Conservation (phyloP, 2,113 vertebrate species). For the Leptodactylus fuscus region DNA sequence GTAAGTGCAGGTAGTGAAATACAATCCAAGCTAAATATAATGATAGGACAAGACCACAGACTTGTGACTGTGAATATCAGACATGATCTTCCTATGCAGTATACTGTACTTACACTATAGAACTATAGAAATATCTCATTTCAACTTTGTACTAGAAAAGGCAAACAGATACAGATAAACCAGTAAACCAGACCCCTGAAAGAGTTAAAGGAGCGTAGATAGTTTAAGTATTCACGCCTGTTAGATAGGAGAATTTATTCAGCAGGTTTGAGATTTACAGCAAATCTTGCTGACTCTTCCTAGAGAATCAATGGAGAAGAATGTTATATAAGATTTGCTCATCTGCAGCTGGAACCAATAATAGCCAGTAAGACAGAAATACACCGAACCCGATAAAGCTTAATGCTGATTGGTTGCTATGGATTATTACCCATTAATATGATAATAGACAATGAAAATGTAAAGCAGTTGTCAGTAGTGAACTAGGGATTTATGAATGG, state of each 20-base stretch:
- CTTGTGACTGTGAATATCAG: neutral
- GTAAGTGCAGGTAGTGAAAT: neutral
- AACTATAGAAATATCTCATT: too few relatives aligned
- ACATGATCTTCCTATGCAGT: too few relatives aligned
- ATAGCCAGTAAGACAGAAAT: neutral
- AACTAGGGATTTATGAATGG: neutral
- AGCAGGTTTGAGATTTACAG: neutral
- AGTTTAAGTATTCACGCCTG: neutral
- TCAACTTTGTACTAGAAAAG: too few relatives aligned
- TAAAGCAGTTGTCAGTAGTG: neutral
- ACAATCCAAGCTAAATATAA: neutral
- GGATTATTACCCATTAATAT: constrained; percentile 16
- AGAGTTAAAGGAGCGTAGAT: neutral
- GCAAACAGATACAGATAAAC: too few relatives aligned
- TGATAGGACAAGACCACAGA: neutral
- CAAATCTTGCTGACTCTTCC: neutral
- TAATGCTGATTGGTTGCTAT: neutral
- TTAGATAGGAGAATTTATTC: neutral
- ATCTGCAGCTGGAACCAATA: neutral
- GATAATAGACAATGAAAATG: neutral
- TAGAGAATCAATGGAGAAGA: neutral
- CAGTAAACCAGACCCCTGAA: neutral
- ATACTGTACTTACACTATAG: too few relatives aligned
- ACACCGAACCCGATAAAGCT: neutral
- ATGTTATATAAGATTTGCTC: neutral